Evolutionary conservation across 2,113 vertebrate species (phyloP).

Genomic region (Alces alces): DNA sequence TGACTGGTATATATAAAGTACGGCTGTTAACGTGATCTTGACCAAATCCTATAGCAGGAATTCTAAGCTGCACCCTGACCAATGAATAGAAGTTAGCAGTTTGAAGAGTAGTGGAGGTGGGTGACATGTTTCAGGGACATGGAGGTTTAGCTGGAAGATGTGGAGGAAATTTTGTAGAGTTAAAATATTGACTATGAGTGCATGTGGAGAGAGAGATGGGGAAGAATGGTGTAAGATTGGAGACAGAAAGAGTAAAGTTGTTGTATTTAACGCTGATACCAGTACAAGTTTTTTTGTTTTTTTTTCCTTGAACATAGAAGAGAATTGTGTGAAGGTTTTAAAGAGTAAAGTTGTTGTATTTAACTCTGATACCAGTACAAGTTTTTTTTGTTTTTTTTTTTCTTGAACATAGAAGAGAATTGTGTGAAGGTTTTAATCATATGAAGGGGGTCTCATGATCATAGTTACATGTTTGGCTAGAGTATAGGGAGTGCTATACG

Average conservation of each 20-base stretch:
- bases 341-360: background rate
- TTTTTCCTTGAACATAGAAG: background rate
- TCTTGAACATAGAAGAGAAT: background rate
- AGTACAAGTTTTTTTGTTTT: background rate
- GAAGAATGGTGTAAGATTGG: background rate
- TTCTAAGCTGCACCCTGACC: background rate
- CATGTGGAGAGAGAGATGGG: background rate
- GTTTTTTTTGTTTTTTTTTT: background rate
- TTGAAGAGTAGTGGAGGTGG: background rate
- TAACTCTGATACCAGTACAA: background rate
- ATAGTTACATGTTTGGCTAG: background rate
- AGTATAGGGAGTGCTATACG: background rate
- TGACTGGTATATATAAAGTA: background rate
- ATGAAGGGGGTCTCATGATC: background rate
- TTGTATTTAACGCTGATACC: background rate
- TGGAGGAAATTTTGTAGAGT: background rate
- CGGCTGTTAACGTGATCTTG: background rate
- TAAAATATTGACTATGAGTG: background rate
- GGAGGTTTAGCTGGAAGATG: background rate
- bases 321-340: background rate
- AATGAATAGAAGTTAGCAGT: background rate
- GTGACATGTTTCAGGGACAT: background rate
- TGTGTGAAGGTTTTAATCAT: background rate
- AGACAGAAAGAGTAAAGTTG: background rate
- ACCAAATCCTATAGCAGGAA: background rate